These are phyloP conservation scores for Itoplectis maculator DNA, from an alignment of 2,888 invertebrate genomes.

Conservation along the genomic window DNA sequence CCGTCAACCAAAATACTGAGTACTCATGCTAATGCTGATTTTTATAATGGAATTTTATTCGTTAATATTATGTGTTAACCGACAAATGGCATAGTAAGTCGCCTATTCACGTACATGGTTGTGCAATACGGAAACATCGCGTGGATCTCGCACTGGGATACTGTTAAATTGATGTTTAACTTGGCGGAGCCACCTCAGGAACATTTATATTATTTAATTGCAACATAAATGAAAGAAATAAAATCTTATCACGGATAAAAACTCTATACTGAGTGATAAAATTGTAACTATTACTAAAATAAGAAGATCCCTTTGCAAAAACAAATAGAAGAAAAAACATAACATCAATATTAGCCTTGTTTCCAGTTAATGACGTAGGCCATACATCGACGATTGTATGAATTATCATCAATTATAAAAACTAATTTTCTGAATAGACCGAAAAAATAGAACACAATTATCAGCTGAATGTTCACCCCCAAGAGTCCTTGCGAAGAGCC, in stretches of 20 bases:
- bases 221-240: slow-evolving; percentile 13
- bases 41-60: slow-evolving; percentile 64
- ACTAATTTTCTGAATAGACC: not conserved
- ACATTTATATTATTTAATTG: not conserved
- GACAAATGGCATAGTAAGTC: slow-evolving; percentile 36
- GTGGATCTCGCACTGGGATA: not conserved
- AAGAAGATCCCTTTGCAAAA: too few relatives aligned
- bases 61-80: slow-evolving; percentile 50
- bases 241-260: too few relatives aligned
- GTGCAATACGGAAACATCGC: not conserved
- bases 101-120: not conserved
- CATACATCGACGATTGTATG: too few relatives aligned
- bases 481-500: slow-evolving; percentile 5
- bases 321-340: too few relatives aligned
- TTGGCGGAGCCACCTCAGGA: not conserved
- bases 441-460: slow-evolving; percentile 44
- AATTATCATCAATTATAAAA: not conserved
- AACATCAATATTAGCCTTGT: too few relatives aligned
- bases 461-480: slow-evolving; percentile 18
- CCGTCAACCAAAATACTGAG: slow-evolving; percentile 48
- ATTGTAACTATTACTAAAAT: too few relatives aligned
- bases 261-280: too few relatives aligned
- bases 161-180: not conserved
- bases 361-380: too few relatives aligned
- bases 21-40: slow-evolving; percentile 51